Percentiles rank a stretch among this genome's conserved stretches.
phyloP scores from a whole-genome alignment of 2,113 vertebrate genomes.

The Cinclus mexicanus region DNA sequence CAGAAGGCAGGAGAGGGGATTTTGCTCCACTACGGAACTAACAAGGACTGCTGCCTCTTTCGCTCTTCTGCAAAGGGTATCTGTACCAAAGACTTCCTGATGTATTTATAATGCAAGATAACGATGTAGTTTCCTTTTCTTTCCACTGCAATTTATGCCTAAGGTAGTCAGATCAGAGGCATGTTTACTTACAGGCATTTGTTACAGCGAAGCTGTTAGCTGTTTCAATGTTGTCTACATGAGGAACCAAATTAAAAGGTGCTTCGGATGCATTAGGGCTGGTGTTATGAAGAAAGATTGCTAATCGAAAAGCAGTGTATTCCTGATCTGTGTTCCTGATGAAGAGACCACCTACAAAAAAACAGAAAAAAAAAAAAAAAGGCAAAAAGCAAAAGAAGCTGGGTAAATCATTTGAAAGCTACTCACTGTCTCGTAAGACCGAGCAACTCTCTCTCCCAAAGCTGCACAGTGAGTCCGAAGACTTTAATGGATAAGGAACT shows the following conservation, averaged over 20 bases:
- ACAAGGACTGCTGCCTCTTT: conserved; percentile 8
- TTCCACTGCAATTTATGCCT: conserved; percentile 24
- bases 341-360: conserved; percentile 91
- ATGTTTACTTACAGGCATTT: conserved; percentile 95
- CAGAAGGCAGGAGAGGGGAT: conserved; percentile 25
- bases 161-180: conserved; percentile 33
- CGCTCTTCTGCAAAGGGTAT: not conserved
- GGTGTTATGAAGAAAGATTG: conserved; percentile 99
- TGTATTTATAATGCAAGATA: not conserved
- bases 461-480: not conserved
- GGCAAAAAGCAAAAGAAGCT: conserved; percentile 1
- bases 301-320: conserved; percentile 97
- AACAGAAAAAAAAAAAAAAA: not conserved
- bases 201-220: conserved; percentile 99
- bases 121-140: not conserved
- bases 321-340: conserved; percentile 99
- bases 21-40: conserved; percentile 38
- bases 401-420: conserved; percentile 34
- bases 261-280: conserved; percentile 98
- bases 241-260: conserved; percentile 98
- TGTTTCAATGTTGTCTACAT: conserved; percentile 99
- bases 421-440: not conserved
- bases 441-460: not conserved
- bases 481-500: conserved; percentile 22
- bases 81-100: not conserved